phyloP scores from a whole-genome alignment of 2,113 vertebrate genomes.

The Pelodiscus sinensis region DNA sequence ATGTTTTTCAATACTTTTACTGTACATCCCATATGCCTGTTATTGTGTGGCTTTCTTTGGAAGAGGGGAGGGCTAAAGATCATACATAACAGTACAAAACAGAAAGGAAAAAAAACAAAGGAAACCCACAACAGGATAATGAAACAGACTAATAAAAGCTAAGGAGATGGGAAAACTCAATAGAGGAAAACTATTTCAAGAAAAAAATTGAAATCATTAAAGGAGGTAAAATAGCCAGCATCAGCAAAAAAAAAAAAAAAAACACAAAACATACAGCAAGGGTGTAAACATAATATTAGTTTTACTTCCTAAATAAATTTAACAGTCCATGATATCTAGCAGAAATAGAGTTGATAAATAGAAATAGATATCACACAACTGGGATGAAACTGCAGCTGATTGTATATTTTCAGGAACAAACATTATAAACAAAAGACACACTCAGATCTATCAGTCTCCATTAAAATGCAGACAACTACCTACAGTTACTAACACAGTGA shows the following conservation, averaged over 20 bases:
- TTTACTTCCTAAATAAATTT: fast-evolving
- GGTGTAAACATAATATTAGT: background rate
- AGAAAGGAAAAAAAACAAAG: background rate
- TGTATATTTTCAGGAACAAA: background rate
- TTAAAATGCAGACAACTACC: background rate
- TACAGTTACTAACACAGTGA: background rate
- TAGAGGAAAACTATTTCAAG: background rate
- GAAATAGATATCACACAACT: background rate
- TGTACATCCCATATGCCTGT: background rate
- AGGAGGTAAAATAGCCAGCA: background rate
- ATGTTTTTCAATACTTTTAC: background rate
- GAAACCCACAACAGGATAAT: background rate
- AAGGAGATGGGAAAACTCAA: background rate
- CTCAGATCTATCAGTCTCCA: background rate
- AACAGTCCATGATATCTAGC: fast-evolving
- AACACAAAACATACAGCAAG: background rate
- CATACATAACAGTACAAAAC: background rate
- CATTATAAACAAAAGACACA: background rate
- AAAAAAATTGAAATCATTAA: background rate
- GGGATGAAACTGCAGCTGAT: fast-evolving
- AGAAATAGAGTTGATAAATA: background rate
- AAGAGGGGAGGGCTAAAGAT: background rate
- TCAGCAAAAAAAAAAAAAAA: background rate
- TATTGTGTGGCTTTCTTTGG: background rate
- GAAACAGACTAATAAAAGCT: background rate